Conservation (phyloP, 2,888 invertebrate species). For the Parnassius mnemosyne region DNA sequence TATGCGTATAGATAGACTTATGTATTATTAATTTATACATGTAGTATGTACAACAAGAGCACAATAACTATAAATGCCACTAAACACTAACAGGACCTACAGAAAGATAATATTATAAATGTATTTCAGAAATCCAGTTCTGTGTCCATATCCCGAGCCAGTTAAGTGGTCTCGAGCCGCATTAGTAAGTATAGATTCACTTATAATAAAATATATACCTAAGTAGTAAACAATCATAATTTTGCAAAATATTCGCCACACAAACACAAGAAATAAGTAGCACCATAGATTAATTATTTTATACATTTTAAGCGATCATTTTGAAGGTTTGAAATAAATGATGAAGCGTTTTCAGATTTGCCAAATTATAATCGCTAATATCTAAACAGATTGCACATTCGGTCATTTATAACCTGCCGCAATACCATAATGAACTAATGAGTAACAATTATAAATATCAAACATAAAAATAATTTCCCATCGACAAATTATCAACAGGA, state of each 20-base stretch:
- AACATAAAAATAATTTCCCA: slow-evolving; percentile 12
- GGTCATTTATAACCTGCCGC: slow-evolving; percentile 22
- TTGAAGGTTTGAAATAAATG: neutral
- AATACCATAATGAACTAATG: slow-evolving; percentile 5
- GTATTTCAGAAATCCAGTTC: no score
- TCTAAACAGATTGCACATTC: slow-evolving; percentile 21
- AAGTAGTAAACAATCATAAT: no score
- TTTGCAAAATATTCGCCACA: slow-evolving; percentile 18
- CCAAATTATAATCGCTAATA: slow-evolving; percentile 12
- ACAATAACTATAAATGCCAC: slow-evolving; percentile 26
- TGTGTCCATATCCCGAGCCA: no score
- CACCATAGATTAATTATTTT: slow-evolving; percentile 34
- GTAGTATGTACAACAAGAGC: slow-evolving; percentile 29
- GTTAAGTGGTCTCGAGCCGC: no score
- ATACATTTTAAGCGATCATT: neutral
- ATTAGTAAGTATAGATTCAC: no score
- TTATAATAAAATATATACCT: no score
- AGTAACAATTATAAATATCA: slow-evolving; percentile 20
- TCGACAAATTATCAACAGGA: neutral
- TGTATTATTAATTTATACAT: slow-evolving; percentile 15
- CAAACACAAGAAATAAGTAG: slow-evolving; percentile 41
- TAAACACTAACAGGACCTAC: neutral
- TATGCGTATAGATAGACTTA: neutral
- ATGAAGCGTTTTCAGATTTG: slow-evolving; percentile 10
- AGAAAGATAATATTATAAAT: neutral